Conservation (phyloP, 2,797 vertebrate species). For the Pseudochirops corinnae region DNA sequence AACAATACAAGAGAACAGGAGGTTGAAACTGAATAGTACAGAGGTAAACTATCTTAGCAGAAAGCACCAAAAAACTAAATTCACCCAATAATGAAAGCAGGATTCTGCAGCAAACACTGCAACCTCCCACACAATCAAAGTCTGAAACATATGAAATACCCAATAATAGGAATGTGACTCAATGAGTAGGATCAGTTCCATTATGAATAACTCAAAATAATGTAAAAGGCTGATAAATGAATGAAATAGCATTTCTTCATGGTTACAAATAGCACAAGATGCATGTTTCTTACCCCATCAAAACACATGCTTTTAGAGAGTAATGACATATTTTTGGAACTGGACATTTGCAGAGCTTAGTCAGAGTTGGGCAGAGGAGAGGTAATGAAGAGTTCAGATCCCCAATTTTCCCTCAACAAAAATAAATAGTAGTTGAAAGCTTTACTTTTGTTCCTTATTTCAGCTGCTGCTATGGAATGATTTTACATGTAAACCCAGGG, state of each 20-base stretch:
- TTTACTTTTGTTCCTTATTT: conserved; percentile 66
- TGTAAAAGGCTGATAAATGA: not conserved
- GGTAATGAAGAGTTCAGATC: not conserved
- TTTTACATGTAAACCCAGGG: conserved; percentile 72
- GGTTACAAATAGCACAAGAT: not conserved
- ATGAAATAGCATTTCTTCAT: not conserved
- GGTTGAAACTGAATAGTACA: not conserved
- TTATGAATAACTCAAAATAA: not conserved
- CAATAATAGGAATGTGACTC: not conserved
- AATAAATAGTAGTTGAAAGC: conserved; percentile 21
- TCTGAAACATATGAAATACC: not conserved
- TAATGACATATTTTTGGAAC: not conserved
- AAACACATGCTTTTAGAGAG: not conserved
- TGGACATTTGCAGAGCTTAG: not conserved
- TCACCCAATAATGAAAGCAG: not conserved
- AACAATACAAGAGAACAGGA: not conserved
- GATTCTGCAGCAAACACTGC: not conserved
- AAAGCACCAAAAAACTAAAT: not conserved
- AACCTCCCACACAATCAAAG: not conserved
- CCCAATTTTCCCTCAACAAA: not conserved
- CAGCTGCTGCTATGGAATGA: conserved; percentile 70
- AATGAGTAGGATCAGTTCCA: not conserved
- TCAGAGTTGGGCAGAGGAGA: not conserved
- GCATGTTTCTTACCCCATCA: not conserved
- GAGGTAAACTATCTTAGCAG: not conserved